Percentiles rank a stretch among this genome's conserved stretches.
Evolutionary conservation across 2,888 invertebrate species (phyloP).

Genomic region (Leucoptera coffeella): DNA sequence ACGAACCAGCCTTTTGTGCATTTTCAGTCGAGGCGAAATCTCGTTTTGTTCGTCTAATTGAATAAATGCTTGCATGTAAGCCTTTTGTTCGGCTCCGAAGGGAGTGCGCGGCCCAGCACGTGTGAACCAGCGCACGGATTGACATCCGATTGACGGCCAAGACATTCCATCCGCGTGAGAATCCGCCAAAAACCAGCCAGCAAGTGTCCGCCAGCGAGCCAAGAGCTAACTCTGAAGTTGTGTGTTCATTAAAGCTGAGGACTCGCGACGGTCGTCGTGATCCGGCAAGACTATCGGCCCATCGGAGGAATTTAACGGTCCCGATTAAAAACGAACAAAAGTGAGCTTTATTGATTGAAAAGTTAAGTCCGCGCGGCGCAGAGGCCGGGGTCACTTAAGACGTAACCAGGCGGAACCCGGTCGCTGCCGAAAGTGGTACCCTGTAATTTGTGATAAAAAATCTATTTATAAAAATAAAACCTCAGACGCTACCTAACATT

Average conservation of each 20-base stretch:
- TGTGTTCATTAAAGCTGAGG: too few relatives aligned
- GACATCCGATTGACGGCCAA: constrained; percentile 9
- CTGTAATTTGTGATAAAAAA: constrained; percentile 53
- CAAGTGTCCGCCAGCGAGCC: neutral
- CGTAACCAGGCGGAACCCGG: too few relatives aligned
- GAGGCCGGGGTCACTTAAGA: too few relatives aligned
- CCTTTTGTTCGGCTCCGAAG: constrained; percentile 14
- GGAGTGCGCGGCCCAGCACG: constrained; percentile 9
- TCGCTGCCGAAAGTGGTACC: constrained; percentile 50
- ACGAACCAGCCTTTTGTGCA: constrained; percentile 23
- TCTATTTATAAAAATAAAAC: constrained; percentile 52
- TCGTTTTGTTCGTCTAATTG: constrained; percentile 43
- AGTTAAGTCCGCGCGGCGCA: constrained; percentile 23
- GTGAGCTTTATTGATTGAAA: constrained; percentile 24
- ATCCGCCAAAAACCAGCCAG: constrained; percentile 6
- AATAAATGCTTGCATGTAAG: constrained; percentile 37
- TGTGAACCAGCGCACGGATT: constrained; percentile 12
- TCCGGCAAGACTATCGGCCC: constrained; percentile 10
- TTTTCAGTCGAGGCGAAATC: constrained; percentile 26
- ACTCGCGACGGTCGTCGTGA: constrained; percentile 2
- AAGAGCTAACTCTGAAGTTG: neutral
- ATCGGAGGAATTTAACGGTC: constrained; percentile 8
- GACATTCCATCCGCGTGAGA: constrained; percentile 12
- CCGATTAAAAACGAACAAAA: constrained; percentile 10
- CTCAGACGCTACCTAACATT: constrained; percentile 42